phyloP scores from a whole-genome alignment of 2,888 invertebrate species.

The Stegana nigrithorax region DNA sequence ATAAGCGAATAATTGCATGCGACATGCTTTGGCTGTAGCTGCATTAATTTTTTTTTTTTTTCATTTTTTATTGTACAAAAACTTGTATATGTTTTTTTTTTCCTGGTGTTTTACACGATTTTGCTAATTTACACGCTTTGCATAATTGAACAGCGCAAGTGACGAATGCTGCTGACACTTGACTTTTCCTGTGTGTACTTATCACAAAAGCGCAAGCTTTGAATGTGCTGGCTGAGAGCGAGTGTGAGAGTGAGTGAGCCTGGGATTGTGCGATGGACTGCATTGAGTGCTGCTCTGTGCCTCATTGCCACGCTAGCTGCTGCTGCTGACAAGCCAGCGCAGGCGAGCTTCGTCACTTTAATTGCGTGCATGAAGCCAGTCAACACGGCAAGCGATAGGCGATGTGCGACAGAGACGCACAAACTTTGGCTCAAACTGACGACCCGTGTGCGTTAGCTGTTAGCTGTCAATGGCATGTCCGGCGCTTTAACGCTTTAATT shows the following conservation, averaged over 20 bases:
- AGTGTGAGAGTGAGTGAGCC: no score
- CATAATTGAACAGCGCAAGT: neutral
- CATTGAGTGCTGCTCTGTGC: neutral
- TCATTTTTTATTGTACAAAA: no score
- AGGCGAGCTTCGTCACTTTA: no score
- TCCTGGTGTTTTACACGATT: no score
- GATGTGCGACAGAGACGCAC: neutral
- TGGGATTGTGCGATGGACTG: no score
- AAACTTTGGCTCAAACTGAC: neutral
- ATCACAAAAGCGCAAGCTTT: no score
- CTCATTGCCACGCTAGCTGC: neutral
- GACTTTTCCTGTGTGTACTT: no score
- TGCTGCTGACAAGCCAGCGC: neutral
- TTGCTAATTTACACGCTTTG: neutral
- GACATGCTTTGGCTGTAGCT: no score
- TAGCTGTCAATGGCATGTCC: slow-evolving; percentile 28
- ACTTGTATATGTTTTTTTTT: no score
- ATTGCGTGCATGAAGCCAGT: neutral
- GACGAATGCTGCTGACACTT: neutral
- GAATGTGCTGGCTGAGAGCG: no score
- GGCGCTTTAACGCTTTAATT: slow-evolving; percentile 31
- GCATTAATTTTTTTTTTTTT: no score
- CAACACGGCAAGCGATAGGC: neutral
- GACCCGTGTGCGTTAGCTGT: neutral
- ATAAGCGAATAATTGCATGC: no score